Evolutionary conservation across 2,797 vertebrate genomes (phyloP), one percentile per base, ranked within the genome.

Genomic region (Sebastes itinus): DNA sequence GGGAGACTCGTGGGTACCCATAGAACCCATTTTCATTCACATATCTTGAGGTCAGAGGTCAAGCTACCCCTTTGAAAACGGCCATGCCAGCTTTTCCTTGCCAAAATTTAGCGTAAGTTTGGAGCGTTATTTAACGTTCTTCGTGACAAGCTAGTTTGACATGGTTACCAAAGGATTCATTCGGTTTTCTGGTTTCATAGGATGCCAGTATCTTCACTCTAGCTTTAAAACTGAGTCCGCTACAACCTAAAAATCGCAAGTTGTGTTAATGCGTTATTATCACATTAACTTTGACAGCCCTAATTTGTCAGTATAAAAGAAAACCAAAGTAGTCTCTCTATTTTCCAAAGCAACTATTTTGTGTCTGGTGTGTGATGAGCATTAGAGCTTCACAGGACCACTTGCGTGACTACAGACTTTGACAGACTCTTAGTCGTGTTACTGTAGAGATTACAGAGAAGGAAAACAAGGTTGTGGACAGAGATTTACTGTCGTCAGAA

Each of bases 371-470:
- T 59, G 20, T 25, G 54, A 59, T 59, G 30, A 69, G 59, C 18
- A 65, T 68, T 33, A 58, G 56, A 28, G 23, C 52, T 42, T 67
- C 27, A 25, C 35, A 56, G 25, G 33, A 28, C 22, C n/a, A 28
- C 38, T 11, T 27, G 22, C 2, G 3, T 18, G 20, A 35, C 13
- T 35, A 27, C 7, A 35, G 42, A 42, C 7, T 46, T n/a, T 27
- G 28, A 27, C 7, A 35, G 42, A 32, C 10, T 58, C n/a, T 46
- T 69, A 65, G 30, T 30, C 18, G n/a, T 20, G 46, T 55, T 38
- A 46, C 13, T 30, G 14, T 42, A 70, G 58, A 78, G 72, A 56
- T 55, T 62, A 71, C 18, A 59, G n/a, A 66, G 54, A 27, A 28
- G 16, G 25, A 23, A 49, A 33, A 52, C 55, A 46, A 7, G 22